Percentiles rank a stretch among this genome's conserved stretches.
These are phyloP conservation scores for Pandemis cinnamomeana DNA, from an alignment of 2,888 invertebrate genomes.

Conservation along the genomic window DNA sequence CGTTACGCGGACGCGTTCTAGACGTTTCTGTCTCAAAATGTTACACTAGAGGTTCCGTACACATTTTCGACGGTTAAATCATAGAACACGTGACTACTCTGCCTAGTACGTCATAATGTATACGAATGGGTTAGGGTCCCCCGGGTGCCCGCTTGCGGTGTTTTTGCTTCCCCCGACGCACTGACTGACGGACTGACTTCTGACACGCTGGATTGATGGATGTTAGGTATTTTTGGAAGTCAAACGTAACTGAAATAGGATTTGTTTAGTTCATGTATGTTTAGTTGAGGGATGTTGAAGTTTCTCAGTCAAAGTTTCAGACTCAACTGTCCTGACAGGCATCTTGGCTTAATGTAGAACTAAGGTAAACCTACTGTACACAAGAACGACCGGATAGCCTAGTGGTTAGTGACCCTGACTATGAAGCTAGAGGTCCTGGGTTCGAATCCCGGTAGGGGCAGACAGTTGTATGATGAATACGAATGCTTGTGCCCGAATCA, in stretches of 20 bases:
- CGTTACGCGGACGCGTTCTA: too few species aligned
- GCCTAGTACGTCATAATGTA: neutral
- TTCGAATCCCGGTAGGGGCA: too few species aligned
- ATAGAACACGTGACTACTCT: neutral
- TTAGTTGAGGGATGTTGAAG: too few species aligned
- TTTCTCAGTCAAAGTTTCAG: neutral
- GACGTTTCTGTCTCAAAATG: too few species aligned
- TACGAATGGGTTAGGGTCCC: constrained; percentile 13
- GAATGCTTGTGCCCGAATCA: too few species aligned
- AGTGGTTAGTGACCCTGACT: too few species aligned
- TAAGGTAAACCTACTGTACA: too few species aligned
- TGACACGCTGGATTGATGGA: constrained; percentile 31
- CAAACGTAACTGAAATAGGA: constrained; percentile 3
- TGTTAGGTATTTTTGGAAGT: constrained; percentile 20
- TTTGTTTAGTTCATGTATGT: constrained; percentile 1
- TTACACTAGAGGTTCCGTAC: too few species aligned
- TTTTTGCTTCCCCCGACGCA: constrained; percentile 24
- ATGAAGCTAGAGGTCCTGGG: too few species aligned
- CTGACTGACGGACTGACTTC: constrained; percentile 26
- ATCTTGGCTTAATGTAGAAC: neutral
- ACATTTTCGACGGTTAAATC: constrained; percentile 5
- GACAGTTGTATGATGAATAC: too few species aligned
- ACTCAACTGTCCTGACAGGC: neutral
- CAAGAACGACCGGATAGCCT: too few species aligned
- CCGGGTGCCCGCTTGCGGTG: constrained; percentile 4